Base-by-base conservation (phyloP, 2,113 vertebrate genomes). In the Cyanoramphus novaezelandiae region DNA sequence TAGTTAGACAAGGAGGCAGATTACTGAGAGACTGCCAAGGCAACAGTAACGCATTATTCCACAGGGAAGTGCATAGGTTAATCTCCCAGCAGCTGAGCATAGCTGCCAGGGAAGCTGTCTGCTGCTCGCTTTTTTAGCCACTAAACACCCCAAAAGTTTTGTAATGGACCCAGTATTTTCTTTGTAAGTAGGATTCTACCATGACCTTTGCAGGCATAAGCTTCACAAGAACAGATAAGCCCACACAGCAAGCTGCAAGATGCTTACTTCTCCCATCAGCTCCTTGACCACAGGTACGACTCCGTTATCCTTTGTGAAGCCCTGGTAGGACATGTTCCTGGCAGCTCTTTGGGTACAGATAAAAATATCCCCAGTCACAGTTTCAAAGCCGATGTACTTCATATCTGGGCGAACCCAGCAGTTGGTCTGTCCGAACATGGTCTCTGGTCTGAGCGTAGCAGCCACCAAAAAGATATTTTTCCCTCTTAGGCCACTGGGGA, bases 391-490 rank as follows among this genome's bases (percentile, higher is more conserved):
- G 2, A 99, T 97, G 87, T 99, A 99, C 80, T 98, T 99, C 98
- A 99, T 99, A 92, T 99, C 99, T 0, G 99, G 99, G 25, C 98
- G 97, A 86, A 99, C 97, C 99, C 99, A 99, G 98, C 99, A 99
- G 98, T 99, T 99, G 23, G 99, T 99, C 97, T 99, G 99, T 17
- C 99, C 99, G 92, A 99, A 99, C 99, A 99, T 99, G 85, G 99
- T 99, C 97, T 99, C 99, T 35, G 99, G 99, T 94, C 99, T 98
- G 24, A 99, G 98, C 6, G 99, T 99, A 64, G 99, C 99, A 55
- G 99, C 99, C 85, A 99, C 99, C 95, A 99, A 95, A 96, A 99
- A 99, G 95, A 99, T 97, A 93, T 97, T 99, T 97, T 98, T 99
- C 21, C 98, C 98, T 97, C 99, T 99, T 87, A 99, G 97, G 59